These are phyloP conservation scores for Proteles cristata DNA, from an alignment of 2,113 vertebrate species.

Conservation along the genomic window DNA sequence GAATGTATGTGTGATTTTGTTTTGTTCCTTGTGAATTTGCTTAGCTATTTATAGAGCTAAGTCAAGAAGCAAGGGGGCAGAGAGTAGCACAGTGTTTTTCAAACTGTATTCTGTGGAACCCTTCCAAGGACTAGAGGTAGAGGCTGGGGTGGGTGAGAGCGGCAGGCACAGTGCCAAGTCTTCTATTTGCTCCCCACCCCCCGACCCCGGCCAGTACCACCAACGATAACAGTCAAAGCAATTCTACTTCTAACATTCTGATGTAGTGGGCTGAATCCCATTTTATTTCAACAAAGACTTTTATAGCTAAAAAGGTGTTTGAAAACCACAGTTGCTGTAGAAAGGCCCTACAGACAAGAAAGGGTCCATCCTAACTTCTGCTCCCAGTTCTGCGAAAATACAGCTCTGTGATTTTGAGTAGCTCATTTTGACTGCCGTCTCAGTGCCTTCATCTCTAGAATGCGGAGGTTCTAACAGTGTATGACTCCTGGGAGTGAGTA, in stretches of 20 bases:
- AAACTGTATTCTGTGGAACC: slow-evolving; percentile 43
- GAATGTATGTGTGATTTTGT: not conserved
- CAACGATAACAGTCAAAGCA: not conserved
- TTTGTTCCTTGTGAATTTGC: not conserved
- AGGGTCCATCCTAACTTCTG: not conserved
- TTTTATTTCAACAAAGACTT: slow-evolving; percentile 20
- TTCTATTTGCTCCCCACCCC: not conserved
- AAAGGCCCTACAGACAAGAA: not conserved
- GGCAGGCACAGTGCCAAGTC: not conserved
- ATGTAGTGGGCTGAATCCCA: not conserved
- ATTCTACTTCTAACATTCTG: not conserved
- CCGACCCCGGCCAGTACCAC: not conserved
- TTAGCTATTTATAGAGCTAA: slow-evolving; percentile 40
- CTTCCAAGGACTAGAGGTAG: not conserved
- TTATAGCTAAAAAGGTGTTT: not conserved
- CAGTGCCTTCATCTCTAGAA: not conserved
- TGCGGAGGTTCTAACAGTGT: not conserved
- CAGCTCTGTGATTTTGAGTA: not conserved
- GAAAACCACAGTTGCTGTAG: not conserved
- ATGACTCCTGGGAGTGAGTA: not conserved
- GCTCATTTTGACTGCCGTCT: not conserved
- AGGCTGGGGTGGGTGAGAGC: not conserved
- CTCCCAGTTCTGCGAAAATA: not conserved
- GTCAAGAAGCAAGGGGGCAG: not conserved
- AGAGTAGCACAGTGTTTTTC: not conserved